A percentile compares a stretch with the other conserved stretches of the same genome.
phyloP scores from a whole-genome alignment of 2,888 invertebrate species.

The Carpatolechia fugitivella region DNA sequence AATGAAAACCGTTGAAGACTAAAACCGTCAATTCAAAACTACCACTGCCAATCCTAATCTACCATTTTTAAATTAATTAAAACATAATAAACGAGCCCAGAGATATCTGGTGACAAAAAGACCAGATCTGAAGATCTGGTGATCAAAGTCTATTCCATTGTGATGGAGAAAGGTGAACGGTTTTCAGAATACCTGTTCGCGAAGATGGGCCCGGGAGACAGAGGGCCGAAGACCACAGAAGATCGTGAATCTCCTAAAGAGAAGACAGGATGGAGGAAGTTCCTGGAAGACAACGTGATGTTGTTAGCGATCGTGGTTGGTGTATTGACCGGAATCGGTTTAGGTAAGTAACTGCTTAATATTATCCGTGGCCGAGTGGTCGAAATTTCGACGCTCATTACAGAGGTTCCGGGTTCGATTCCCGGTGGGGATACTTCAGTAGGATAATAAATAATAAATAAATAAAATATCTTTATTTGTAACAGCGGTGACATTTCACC shows the following conservation, averaged over 20 bases:
- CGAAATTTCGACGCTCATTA: too few relatives aligned
- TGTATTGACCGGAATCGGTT: constrained; percentile 85
- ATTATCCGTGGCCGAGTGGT: too few relatives aligned
- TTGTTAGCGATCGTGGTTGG: constrained; percentile 88
- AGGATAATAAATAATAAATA: too few relatives aligned
- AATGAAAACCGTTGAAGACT: not conserved
- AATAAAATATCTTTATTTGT: too few relatives aligned
- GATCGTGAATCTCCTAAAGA: constrained; percentile 82
- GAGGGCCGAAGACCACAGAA: constrained; percentile 81
- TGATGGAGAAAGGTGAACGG: constrained; percentile 82
- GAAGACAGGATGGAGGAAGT: constrained; percentile 82
- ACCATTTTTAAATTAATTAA: not conserved
- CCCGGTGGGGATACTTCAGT: too few relatives aligned
- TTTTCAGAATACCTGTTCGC: constrained; percentile 90
- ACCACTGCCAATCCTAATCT: not conserved
- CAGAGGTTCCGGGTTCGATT: too few relatives aligned
- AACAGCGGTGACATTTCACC: too few relatives aligned
- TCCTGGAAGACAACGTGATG: constrained; percentile 87
- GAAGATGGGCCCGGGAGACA: constrained; percentile 85
- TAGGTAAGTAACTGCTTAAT: constrained; percentile 78
- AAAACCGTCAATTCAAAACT: constrained; percentile 7
- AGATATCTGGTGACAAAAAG: constrained; percentile 18
- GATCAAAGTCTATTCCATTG: constrained; percentile 42
- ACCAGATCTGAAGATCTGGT: constrained; percentile 49
- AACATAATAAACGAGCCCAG: constrained; percentile 11